phyloP scores from a whole-genome alignment of 53 echinoderm and acorn worm species.

The Temnopleurus reevesii region DNA sequence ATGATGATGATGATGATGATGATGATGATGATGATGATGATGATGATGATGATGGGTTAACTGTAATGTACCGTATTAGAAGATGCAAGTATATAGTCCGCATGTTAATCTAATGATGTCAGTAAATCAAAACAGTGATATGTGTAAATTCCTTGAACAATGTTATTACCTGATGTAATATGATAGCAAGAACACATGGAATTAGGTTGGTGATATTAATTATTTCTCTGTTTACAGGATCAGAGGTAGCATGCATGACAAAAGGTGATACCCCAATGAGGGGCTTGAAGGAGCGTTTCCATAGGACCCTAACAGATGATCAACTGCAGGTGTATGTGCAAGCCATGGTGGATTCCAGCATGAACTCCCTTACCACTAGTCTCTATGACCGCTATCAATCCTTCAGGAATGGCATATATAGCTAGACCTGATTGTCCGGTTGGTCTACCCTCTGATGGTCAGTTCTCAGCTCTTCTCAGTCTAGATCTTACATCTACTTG shows the following conservation, averaged over 20 bases:
- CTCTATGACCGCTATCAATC: constrained; percentile 94
- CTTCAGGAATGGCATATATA: constrained; percentile 72
- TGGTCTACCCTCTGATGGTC: too few species aligned
- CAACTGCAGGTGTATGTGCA: constrained; percentile 86
- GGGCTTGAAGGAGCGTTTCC: constrained; percentile 79
- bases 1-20: neutral
- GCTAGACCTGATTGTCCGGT: too few species aligned
- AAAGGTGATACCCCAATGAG: constrained; percentile 88
- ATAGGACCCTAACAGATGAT: constrained; percentile 87
- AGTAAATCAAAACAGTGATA: too few species aligned
- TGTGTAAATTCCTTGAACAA: too few species aligned
- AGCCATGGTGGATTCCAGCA: constrained; percentile 92
- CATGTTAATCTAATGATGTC: too few species aligned
- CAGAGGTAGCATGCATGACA: constrained; percentile 83
- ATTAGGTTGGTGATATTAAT: neutral
- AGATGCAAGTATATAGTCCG: too few species aligned
- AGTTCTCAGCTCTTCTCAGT: too few species aligned
- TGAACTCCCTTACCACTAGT: constrained; percentile 89
- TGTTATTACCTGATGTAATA: too few species aligned
- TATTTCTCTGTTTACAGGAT: constrained; percentile 54
- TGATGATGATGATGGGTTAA: neutral
- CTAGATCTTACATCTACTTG: too few species aligned
- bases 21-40: neutral
- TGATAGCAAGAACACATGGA: too few species aligned
- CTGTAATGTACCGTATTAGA: too few species aligned